A percentile compares a stretch with the other conserved stretches of the same genome.
Evolutionary conservation across 1,140 invertebrate genomes (phyloP).

Genomic region (Bactericera cockerelli): DNA sequence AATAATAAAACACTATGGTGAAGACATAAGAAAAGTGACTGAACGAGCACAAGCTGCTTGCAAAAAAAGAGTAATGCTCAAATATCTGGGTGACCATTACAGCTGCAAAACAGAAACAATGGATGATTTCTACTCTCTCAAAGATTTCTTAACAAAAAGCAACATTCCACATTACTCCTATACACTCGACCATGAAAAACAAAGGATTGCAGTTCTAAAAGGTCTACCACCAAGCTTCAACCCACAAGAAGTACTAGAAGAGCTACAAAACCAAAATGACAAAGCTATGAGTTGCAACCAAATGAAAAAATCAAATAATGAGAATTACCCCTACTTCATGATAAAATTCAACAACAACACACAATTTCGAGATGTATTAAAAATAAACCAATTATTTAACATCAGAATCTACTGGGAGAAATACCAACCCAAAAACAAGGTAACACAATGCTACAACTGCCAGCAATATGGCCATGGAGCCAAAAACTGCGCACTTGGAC

Average conservation of each 20-base stretch:
- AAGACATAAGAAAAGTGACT: not conserved
- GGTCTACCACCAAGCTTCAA: not conserved
- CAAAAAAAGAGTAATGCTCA: not conserved
- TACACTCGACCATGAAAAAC: not conserved
- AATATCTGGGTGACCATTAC: not conserved
- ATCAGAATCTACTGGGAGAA: not conserved
- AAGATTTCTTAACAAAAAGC: not conserved
- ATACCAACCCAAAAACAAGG: no score
- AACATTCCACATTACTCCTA: not conserved
- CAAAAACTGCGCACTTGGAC: not conserved
- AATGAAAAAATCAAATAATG: no score
- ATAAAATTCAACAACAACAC: not conserved
- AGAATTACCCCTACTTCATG: no score
- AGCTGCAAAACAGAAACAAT: not conserved
- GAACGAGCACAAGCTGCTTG: not conserved
- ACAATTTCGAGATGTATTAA: not conserved
- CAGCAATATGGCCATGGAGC: no score
- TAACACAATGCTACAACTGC: no score
- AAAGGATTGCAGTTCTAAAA: not conserved
- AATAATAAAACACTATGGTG: not conserved
- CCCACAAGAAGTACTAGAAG: not conserved
- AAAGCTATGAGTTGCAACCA: not conserved
- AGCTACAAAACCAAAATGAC: not conserved
- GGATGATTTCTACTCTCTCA: not conserved
- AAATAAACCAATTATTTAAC: not conserved